Percentiles rank a stretch among this genome's conserved stretches.
These are phyloP conservation scores for Choloepus didactylus DNA, from an alignment of 2,797 vertebrate species.

Conservation along the genomic window DNA sequence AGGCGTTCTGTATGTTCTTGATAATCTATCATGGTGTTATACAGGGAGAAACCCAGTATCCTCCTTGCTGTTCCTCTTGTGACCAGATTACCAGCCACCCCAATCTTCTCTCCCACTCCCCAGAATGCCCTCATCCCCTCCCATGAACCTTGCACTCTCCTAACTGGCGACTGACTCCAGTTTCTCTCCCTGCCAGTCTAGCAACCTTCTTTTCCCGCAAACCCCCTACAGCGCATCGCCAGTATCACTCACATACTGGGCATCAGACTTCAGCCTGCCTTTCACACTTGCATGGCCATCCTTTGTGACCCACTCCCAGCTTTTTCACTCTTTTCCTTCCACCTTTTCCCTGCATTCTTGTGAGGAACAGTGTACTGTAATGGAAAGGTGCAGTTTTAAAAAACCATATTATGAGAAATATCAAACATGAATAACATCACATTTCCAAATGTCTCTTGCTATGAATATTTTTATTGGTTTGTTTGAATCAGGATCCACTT, in stretches of 20 bases:
- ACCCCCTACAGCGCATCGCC: background rate
- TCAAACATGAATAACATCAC: background rate
- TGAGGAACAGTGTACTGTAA: background rate
- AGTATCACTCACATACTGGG: background rate
- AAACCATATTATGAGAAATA: background rate
- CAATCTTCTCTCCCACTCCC: fast-evolving
- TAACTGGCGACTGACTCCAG: background rate
- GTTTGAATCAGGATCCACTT: background rate
- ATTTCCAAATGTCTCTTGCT: slow-evolving; percentile 13
- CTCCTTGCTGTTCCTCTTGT: background rate
- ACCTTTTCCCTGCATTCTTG: background rate
- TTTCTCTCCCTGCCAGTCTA: background rate
- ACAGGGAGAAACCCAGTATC: background rate
- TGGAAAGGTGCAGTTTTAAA: slow-evolving; percentile 32
- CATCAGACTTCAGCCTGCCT: background rate
- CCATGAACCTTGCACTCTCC: background rate
- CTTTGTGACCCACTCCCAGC: background rate
- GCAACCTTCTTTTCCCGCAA: background rate
- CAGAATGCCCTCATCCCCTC: background rate
- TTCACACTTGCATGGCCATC: background rate
- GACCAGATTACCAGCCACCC: background rate
- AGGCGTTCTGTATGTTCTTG: background rate
- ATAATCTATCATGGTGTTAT: background rate
- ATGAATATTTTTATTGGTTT: slow-evolving; percentile 24
- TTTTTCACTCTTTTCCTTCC: background rate